Evolutionary conservation across 2,888 invertebrate species (phyloP), one percentile per base, ranked within the genome.

Genomic region (Pseudanteris insignis): DNA sequence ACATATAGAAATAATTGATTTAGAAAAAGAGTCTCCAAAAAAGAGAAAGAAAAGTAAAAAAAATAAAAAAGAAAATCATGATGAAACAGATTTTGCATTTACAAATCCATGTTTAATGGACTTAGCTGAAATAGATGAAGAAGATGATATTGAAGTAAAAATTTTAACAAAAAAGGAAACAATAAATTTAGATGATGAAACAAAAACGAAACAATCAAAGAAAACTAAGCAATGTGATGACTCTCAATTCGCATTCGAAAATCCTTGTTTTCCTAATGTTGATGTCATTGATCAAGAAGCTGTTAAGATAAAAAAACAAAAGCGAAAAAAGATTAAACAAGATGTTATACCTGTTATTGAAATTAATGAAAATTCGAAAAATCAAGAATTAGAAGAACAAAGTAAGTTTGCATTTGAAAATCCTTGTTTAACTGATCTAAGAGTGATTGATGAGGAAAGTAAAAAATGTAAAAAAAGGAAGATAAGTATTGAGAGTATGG

Each of bases 241-340:
- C 34, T 30, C 25, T 1, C 63, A 63, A 6, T 51, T 26, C 21
- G 44, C 33, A 26, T 61, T 55, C 18, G 46, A 62, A 28, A 62
- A 57, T 51, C 66, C 65, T 21, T 65, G 66, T 30, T 46, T 66
- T 10, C 36, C 38, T 8, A 64, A 67, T 46, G 54, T 64, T 4
- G 59, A 54, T 33, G 58, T 59, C 34, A 48, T 55, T 5, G 51
- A 57, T 9, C 28, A 33, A n/a, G 37, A 61, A 14, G 32, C 29
- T 4, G 14, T 40, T 10, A 48, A 38, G 30, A n/a, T 37, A 2
- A 50, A 44, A 28, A 48, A 50, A 12, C 28, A 40, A 18, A 53
- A 60, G 14, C 47, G 24, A 34, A 46, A 28, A 6, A 60, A 38
- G 28, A 12, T n/a, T 0, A 43, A 46, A n/a, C 53, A 48, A n/a